Base-by-base conservation (phyloP, 2,888 invertebrate genomes). In the Drosophila yooni region DNA sequence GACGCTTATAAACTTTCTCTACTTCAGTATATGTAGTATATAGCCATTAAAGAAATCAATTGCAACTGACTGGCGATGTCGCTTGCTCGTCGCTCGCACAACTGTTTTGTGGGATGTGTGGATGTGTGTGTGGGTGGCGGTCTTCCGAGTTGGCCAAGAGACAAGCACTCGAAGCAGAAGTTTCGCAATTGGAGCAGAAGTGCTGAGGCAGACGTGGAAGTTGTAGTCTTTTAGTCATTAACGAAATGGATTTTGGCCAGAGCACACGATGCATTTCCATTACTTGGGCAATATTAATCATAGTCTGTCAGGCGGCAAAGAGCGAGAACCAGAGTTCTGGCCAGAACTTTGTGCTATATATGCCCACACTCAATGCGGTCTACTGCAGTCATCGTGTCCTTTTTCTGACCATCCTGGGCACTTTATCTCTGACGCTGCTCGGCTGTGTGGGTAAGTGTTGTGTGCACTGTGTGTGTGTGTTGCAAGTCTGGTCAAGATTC, bases 171-270 rank as follows among this genome's bases (percentile, higher is more conserved):
- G 46, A 46, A 46, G 18, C 34, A 60, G 58, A 48, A 51, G 72
- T 40, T 34, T 18, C 21, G 40, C 31, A 43, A 4, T 54, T 38
- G 25, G 13, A 58, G 27, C 34, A 31, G 36, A 21, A 54, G 50
- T 56, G 31, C 57, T 15, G 33, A 27, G 43, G 40, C n/a, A 51
- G 27, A 3, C 6, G 11, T 57, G 25, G 10, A 60, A 18, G 27
- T 50, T 25, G 50, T 18, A 54, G 50, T 31, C 60, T 61, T 67
- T 46, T 56, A 65, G 68, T 66, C 85, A 89, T 89, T 87, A 84
- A 67, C 88, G 71, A 89, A 89, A 89, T 84, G 88, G 72, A 79
- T 70, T 77, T 77, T 57, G 67, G 51, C 13, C 54, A 60, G 79
- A 29, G 67, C 82, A 76, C 70, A 68, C 79, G 74, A 70, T 87